Evolutionary conservation across 2,113 vertebrate genomes (phyloP).

Genomic region (Syrrhaptes paradoxus): DNA sequence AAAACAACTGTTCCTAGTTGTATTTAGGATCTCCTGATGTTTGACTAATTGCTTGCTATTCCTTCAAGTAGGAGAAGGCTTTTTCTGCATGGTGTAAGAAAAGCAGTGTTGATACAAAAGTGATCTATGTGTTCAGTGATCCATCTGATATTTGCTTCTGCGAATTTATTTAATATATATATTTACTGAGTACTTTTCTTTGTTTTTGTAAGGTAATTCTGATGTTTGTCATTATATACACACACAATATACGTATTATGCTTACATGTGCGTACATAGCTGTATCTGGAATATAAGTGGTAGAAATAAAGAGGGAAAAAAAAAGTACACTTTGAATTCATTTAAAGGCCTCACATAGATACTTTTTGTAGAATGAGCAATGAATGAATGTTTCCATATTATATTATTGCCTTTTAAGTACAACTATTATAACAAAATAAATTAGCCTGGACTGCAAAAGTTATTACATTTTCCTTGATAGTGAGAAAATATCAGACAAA

Average conservation of each 20-base stretch:
- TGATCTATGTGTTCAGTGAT: neutral
- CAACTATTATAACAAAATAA: neutral
- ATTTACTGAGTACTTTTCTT: neutral
- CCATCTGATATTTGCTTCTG: neutral
- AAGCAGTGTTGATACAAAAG: neutral
- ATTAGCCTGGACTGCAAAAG: neutral
- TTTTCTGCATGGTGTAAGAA: neutral
- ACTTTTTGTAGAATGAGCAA: neutral
- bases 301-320: neutral
- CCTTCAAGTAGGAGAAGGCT: neutral
- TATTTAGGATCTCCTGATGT: neutral
- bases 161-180: neutral
- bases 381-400: neutral
- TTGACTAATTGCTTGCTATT: neutral
- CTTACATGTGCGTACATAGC: neutral
- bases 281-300: neutral
- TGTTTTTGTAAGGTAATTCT: neutral
- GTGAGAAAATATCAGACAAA: neutral
- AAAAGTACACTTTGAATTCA: neutral
- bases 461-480: neutral
- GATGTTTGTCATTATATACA: neutral
- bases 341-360: rapidly evolving
- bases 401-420: neutral
- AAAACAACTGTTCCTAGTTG: neutral
- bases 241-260: neutral